phyloP scores from a whole-genome alignment of 2,888 invertebrate genomes.

The Idaea biselata region DNA sequence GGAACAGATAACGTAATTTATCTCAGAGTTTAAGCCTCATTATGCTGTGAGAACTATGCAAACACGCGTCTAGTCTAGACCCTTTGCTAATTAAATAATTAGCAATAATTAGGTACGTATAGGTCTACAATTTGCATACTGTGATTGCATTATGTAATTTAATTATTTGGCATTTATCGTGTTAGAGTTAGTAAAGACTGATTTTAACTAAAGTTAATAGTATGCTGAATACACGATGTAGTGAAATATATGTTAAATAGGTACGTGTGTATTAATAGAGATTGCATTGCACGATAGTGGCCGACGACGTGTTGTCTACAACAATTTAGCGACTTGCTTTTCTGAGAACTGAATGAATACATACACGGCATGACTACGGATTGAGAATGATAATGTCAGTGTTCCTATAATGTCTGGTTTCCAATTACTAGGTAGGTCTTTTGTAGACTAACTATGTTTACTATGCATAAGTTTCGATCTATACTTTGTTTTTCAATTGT shows the following conservation, averaged over 20 bases:
- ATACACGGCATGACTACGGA: slow-evolving; percentile 45
- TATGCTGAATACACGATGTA: background rate
- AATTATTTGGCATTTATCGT: too few species aligned
- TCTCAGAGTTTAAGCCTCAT: background rate
- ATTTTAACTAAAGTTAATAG: too few species aligned
- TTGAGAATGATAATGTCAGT: slow-evolving; percentile 64
- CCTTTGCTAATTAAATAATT: background rate
- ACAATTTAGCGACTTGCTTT: slow-evolving; percentile 48
- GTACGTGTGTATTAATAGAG: background rate
- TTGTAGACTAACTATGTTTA: background rate
- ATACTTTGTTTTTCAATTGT: too few species aligned
- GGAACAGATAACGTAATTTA: slow-evolving; percentile 19
- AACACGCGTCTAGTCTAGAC: background rate
- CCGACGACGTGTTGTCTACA: slow-evolving; percentile 53
- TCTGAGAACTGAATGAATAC: slow-evolving; percentile 59
- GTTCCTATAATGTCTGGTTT: slow-evolving; percentile 58
- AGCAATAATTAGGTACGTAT: background rate
- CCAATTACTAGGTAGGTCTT: slow-evolving; percentile 41
- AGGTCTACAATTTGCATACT: too few species aligned
- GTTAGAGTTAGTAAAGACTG: too few species aligned
- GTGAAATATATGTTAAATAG: background rate
- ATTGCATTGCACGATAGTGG: slow-evolving; percentile 20
- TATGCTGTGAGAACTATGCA: background rate
- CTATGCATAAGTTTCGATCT: background rate
- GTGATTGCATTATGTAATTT: too few species aligned